Evolutionary conservation across 2,113 vertebrate species (phyloP).

Genomic region (Verasper variegatus): DNA sequence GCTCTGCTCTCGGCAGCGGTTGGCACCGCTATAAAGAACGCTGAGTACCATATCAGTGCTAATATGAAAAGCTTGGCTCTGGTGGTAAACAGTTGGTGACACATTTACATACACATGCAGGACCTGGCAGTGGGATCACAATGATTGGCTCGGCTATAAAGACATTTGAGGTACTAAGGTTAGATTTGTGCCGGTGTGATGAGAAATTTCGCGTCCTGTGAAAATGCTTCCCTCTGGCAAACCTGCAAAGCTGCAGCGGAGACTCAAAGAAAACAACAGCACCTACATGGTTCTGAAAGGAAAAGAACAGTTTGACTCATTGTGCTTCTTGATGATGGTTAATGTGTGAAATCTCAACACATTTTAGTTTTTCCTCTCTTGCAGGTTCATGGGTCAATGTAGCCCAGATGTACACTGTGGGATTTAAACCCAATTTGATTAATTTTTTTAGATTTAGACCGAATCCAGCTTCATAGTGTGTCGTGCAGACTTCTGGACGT

Average conservation of each 20-base stretch:
- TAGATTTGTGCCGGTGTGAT: constrained; percentile 12
- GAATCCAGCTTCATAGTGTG: too few species aligned
- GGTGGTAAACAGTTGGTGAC: constrained; percentile 38
- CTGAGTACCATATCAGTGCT: constrained; percentile 43
- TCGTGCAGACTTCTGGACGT: too few species aligned
- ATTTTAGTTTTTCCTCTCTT: neutral
- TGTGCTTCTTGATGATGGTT: neutral
- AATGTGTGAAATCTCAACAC: neutral
- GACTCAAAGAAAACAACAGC: neutral
- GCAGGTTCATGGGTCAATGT: neutral
- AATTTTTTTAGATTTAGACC: too few species aligned
- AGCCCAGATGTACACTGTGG: too few species aligned
- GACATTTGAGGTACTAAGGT: constrained; percentile 21
- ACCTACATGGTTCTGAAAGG: too few species aligned
- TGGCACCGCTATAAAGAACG: constrained; percentile 51
- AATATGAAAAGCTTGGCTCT: constrained; percentile 44
- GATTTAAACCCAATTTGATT: too few species aligned
- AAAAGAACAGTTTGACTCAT: neutral
- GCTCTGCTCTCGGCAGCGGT: constrained; percentile 10
- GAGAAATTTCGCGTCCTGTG: constrained; percentile 5
- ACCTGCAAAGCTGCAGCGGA: too few species aligned
- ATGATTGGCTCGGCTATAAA: constrained; percentile 45
- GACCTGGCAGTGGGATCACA: neutral
- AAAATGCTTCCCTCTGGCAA: neutral
- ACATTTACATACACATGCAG: constrained; percentile 46